Percentiles rank a stretch among this genome's conserved stretches.
Evolutionary conservation across 1,140 invertebrate genomes (phyloP).

Genomic region (Penaeus vannamei): DNA sequence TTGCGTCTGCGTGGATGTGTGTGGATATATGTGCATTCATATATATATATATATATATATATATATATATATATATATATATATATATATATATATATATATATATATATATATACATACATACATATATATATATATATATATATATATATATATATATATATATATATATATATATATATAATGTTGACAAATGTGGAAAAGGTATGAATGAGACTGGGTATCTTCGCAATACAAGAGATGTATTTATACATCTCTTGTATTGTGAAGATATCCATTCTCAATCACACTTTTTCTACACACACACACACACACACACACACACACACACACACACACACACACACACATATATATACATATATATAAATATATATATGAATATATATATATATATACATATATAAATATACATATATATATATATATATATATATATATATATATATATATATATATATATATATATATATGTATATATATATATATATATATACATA

Average conservation of each 20-base stretch:
- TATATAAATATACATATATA: background rate
- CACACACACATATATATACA: background rate
- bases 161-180: background rate
- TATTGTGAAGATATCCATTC: too few species aligned
- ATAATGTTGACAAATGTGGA: too few species aligned
- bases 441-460: too few species aligned
- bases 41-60: background rate
- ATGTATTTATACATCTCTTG: too few species aligned
- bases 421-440: too few species aligned
- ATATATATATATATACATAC: background rate
- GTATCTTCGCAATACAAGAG: too few species aligned
- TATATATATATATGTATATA: too few species aligned
- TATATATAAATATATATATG: background rate
- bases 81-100: slow-evolving; percentile 22
- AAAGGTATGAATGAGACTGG: too few species aligned
- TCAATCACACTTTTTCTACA: too few species aligned
- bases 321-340: too few species aligned
- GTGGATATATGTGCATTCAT: background rate
- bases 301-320: too few species aligned
- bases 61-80: slow-evolving; percentile 6
- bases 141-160: background rate
- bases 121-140: background rate
- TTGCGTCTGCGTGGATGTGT: background rate
- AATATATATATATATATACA: background rate
- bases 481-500: too few species aligned